phyloP scores from a whole-genome alignment of 1,140 invertebrate species.

The Drosophila kohkoa region DNA sequence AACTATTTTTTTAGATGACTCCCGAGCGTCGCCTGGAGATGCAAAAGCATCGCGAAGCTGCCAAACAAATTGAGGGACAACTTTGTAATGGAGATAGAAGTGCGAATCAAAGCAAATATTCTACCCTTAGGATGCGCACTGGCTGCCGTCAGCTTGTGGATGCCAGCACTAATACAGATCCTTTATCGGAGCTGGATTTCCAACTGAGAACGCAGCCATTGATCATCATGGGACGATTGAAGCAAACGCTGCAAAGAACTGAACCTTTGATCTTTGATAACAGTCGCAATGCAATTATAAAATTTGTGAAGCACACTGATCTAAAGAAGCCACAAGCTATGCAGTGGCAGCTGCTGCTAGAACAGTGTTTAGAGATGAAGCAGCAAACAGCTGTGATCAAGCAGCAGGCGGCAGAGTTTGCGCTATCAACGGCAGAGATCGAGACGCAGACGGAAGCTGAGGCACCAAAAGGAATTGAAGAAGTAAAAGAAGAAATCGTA shows the following conservation, averaged over 20 bases:
- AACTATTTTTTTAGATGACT: constrained; percentile 56
- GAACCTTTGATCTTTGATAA: constrained; percentile 62
- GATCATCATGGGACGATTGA: constrained; percentile 34
- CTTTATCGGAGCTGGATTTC: background rate
- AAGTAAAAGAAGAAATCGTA: no score
- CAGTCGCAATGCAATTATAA: constrained; percentile 36
- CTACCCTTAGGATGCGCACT: no score
- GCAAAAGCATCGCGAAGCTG: constrained; percentile 29
- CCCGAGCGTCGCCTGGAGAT: constrained; percentile 51
- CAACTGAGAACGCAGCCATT: background rate
- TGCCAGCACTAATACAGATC: constrained; percentile 43
- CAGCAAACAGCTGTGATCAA: constrained; percentile 26
- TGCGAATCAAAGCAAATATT: no score
- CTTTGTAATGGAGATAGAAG: no score
- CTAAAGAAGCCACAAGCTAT: background rate
- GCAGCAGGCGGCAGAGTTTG: background rate
- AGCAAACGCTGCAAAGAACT: constrained; percentile 42
- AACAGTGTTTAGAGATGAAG: background rate
- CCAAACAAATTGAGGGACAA: constrained; percentile 36
- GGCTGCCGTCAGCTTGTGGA: background rate
- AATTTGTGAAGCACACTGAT: background rate
- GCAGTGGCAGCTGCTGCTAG: background rate
- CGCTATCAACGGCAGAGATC: background rate
- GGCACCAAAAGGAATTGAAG: no score
- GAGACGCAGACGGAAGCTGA: background rate